Conservation (phyloP, 2,888 invertebrate species). For the Pseudoips prasinana region DNA sequence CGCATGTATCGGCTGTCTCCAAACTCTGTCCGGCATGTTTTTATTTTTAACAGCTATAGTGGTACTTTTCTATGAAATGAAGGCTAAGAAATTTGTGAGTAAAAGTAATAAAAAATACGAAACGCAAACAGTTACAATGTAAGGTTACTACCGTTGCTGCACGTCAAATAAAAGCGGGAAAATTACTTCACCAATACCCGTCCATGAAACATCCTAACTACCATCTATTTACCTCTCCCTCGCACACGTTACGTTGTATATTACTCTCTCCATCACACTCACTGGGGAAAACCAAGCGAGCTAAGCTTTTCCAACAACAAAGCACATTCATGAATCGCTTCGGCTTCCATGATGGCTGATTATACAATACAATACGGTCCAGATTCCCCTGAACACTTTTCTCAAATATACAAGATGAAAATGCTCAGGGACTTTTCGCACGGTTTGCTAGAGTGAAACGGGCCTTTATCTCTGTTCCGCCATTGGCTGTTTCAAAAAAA, state of each 20-base stretch:
- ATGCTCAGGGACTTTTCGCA: conserved; percentile 53
- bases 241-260: conserved; percentile 29
- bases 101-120: too few species aligned
- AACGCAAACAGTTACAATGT: conserved; percentile 48
- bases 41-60: too few species aligned
- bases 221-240: conserved; percentile 49
- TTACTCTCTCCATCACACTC: conserved; percentile 43
- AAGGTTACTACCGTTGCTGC: conserved; percentile 46
- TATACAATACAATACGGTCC: conserved; percentile 75
- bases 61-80: too few species aligned
- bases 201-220: conserved; percentile 52
- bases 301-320: conserved; percentile 61
- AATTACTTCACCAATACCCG: conserved; percentile 65
- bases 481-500: conserved; percentile 79
- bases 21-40: too few species aligned
- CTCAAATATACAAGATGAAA: conserved; percentile 40
- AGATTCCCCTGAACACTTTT: conserved; percentile 63
- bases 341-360: conserved; percentile 80
- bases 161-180: conserved; percentile 75
- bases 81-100: too few species aligned
- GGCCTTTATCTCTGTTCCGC: conserved; percentile 73
- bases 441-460: conserved; percentile 55
- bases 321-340: conserved; percentile 65
- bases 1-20: too few species aligned
- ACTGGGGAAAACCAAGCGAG: conserved; percentile 57